These are phyloP conservation scores for Synergus japonicus DNA, from an alignment of 2,888 invertebrate species.

Conservation along the genomic window DNA sequence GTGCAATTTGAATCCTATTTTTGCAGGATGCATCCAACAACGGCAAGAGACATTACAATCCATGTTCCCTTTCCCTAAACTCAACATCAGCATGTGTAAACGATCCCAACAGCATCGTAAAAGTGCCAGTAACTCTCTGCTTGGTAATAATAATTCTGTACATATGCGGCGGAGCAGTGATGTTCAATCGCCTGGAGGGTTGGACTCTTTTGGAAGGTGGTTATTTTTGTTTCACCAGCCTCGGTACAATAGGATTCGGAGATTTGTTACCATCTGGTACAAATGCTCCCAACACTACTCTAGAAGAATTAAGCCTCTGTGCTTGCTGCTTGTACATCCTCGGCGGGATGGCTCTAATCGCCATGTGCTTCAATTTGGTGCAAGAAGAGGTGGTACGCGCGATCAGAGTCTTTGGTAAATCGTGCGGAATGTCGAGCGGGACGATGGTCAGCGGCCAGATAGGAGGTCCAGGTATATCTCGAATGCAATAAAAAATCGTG, in stretches of 20 bases:
- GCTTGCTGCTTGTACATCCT: conserved; percentile 90
- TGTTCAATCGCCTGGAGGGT: conserved; percentile 93
- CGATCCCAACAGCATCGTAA: conserved; percentile 81
- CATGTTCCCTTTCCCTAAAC: conserved; percentile 69
- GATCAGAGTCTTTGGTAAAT: conserved; percentile 79
- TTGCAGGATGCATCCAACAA: conserved; percentile 62
- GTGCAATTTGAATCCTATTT: neutral
- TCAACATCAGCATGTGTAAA: conserved; percentile 72
- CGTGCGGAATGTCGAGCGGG: conserved; percentile 73
- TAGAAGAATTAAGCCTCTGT: conserved; percentile 84
- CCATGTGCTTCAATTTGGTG: conserved; percentile 92
- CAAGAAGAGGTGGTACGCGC: conserved; percentile 86
- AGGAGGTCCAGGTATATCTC: conserved; percentile 68
- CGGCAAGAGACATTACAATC: conserved; percentile 69
- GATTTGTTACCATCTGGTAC: conserved; percentile 84
- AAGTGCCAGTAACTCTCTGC: conserved; percentile 93
- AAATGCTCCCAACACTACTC: conserved; percentile 76
- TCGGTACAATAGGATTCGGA: conserved; percentile 91
- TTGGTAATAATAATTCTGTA: conserved; percentile 91
- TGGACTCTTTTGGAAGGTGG: conserved; percentile 95
- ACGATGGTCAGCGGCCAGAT: conserved; percentile 70
- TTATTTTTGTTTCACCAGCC: conserved; percentile 88
- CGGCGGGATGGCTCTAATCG: conserved; percentile 90
- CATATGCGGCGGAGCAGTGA: conserved; percentile 91
- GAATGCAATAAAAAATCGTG: conserved; percentile 33